Percentiles rank a stretch among this genome's conserved stretches.
phyloP scores from a whole-genome alignment of 2,113 vertebrate species.

The Salminus brasiliensis region DNA sequence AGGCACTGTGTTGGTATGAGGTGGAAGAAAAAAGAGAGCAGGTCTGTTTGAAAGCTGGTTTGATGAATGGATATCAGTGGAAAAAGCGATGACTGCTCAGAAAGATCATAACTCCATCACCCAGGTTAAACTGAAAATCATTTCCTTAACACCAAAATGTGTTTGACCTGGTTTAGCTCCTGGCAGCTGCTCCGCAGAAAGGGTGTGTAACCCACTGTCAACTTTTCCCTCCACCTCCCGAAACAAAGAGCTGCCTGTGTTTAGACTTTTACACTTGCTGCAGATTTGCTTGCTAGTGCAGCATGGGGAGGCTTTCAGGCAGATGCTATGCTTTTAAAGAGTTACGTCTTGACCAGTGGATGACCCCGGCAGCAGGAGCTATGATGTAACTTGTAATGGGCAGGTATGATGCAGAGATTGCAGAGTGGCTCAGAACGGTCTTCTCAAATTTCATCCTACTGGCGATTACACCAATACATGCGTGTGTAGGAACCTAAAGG shows the following conservation, averaged over 20 bases:
- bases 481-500: neutral
- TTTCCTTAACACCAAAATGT: conserved; percentile 52
- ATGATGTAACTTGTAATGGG: neutral
- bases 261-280: conserved; percentile 72
- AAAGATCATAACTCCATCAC: conserved; percentile 61
- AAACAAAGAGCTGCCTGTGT: conserved; percentile 76
- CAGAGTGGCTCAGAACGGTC: neutral
- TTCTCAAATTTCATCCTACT: neutral
- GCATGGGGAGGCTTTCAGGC: conserved; percentile 58
- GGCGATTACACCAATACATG: neutral
- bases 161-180: conserved; percentile 66
- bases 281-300: conserved; percentile 65
- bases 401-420: neutral
- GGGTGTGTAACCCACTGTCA: conserved; percentile 60
- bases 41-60: conserved; percentile 52
- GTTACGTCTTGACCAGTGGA: neutral
- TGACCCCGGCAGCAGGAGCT: neutral
- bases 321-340: neutral
- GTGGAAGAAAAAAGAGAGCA: neutral
- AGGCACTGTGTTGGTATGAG: conserved; percentile 19
- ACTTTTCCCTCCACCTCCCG: conserved; percentile 63
- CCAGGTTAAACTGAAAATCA: conserved; percentile 47
- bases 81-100: conserved; percentile 54
- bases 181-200: conserved; percentile 62
- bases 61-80: conserved; percentile 36